Percentiles rank a stretch among this genome's conserved stretches.
These are phyloP conservation scores for Aporrectodea caliginosa DNA, from an alignment of 1,140 invertebrate genomes.

Conservation along the genomic window DNA sequence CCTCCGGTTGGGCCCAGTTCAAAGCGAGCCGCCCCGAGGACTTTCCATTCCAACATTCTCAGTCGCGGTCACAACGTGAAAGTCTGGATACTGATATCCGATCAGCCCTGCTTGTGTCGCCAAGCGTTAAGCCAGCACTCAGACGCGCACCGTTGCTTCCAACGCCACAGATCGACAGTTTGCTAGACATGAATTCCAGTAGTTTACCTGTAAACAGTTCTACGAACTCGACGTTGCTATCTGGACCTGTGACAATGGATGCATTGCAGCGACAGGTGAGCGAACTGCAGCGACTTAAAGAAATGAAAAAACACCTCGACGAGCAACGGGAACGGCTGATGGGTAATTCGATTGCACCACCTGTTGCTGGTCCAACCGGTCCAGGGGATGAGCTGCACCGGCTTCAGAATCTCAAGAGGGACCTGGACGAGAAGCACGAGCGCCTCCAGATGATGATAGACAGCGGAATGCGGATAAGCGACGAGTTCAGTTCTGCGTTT, in stretches of 20 bases:
- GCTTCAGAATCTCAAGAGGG: background rate
- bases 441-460: conserved; percentile 14
- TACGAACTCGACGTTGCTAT: too few species aligned
- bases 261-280: conserved; percentile 61
- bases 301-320: conserved; percentile 62
- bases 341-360: background rate
- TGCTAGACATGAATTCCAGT: background rate
- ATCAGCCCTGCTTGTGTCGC: conserved; percentile 22
- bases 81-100: conserved; percentile 36
- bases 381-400: background rate
- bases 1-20: conserved; percentile 51
- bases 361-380: background rate
- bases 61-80: background rate
- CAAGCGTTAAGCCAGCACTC: conserved; percentile 31
- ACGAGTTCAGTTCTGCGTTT: conserved; percentile 12
- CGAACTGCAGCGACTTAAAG: conserved; percentile 72
- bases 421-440: background rate
- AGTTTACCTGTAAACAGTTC: too few species aligned
- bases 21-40: conserved; percentile 52
- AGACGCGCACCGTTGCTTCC: background rate
- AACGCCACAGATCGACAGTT: background rate
- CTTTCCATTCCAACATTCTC: conserved; percentile 37
- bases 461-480: conserved; percentile 19
- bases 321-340: background rate
- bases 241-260: conserved; percentile 32